Evolutionary conservation across 2,113 vertebrate species (phyloP).

Genomic region (Pelvicachromis taeniatus): DNA sequence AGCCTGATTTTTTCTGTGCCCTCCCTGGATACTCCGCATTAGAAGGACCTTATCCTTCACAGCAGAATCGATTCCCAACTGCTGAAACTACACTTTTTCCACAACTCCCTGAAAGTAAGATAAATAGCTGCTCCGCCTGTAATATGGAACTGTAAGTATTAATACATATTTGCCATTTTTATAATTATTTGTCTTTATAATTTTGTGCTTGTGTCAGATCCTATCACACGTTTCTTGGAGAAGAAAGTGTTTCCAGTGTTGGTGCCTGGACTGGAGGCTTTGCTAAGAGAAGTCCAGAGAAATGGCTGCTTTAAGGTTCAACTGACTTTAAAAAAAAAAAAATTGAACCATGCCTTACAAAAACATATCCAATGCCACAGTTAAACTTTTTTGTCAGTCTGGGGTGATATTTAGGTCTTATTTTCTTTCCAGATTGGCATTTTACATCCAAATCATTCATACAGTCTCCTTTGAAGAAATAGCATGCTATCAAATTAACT

Average conservation of each 20-base stretch:
- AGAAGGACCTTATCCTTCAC: not conserved
- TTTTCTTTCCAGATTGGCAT: too few species aligned
- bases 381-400: too few species aligned
- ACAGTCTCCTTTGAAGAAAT: too few species aligned
- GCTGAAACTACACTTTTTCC: slow-evolving; percentile 23
- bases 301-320: slow-evolving; percentile 83
- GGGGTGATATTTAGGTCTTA: too few species aligned
- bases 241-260: slow-evolving; percentile 81
- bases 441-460: too few species aligned
- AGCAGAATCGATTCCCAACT: not conserved
- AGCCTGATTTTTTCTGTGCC: slow-evolving; percentile 9
- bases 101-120: slow-evolving; percentile 21
- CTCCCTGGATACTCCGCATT: not conserved
- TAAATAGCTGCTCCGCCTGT: not conserved
- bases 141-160: not conserved
- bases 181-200: not conserved
- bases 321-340: too few species aligned
- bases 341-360: not conserved
- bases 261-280: slow-evolving; percentile 79
- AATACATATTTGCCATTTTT: not conserved
- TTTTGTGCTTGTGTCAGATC: slow-evolving; percentile 63
- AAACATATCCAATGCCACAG: too few species aligned
- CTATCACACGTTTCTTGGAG: slow-evolving; percentile 75
- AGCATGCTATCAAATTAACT: too few species aligned
- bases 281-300: slow-evolving; percentile 78